Base-by-base conservation (phyloP, 2,888 invertebrate genomes). In the Tachystola acroxantha region DNA sequence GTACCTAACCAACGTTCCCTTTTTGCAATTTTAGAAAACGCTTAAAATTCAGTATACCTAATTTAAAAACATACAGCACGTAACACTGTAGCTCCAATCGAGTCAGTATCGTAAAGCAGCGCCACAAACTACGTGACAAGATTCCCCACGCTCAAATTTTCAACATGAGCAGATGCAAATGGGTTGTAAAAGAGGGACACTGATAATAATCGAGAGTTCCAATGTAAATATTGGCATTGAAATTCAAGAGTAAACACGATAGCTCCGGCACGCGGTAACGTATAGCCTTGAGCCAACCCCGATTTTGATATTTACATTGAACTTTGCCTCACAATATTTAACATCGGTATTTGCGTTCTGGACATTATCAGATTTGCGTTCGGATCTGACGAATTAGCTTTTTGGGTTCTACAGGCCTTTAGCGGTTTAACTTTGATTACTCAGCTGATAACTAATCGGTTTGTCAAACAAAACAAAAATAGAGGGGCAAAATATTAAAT, bases 161-260 rank as follows among this genome's bases (percentile, higher is more conserved):
- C 38, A 45, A 57, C 41, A 40, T 36, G 45, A 42, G 44, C 33
- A 44, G 35, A 56, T 48, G 48, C 36, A 57, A 57, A 61, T 53
- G 48, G 38, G 36, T 52, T 40, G 40, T 48, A 39, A 33, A 33
- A 46, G 34, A 48, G 40, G 51, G 45, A 54, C 42, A 53, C 39
- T 39, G 48, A 42, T 50, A 53, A 50, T 63, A 54, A 59, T 61
- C 48, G 50, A 44, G 48, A 57, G 55, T 48, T 57, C 53, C 59
- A 46, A 47, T 43, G 51, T 54, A 61, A 63, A 65, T 66, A 66
- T 69, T 71, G 62, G 57, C 54, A 53, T 57, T 57, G 50, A 56
- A 62, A 67, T 67, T 62, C 65, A 63, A 57, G 54, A 54, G 62
- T 61, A 68, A 72, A 69, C 45, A 64, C 50, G 50, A 57, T 57